A percentile compares a stretch with the other conserved stretches of the same genome.
Conservation (phyloP, 2,888 invertebrate species). For the Xylota sylvarum region DNA sequence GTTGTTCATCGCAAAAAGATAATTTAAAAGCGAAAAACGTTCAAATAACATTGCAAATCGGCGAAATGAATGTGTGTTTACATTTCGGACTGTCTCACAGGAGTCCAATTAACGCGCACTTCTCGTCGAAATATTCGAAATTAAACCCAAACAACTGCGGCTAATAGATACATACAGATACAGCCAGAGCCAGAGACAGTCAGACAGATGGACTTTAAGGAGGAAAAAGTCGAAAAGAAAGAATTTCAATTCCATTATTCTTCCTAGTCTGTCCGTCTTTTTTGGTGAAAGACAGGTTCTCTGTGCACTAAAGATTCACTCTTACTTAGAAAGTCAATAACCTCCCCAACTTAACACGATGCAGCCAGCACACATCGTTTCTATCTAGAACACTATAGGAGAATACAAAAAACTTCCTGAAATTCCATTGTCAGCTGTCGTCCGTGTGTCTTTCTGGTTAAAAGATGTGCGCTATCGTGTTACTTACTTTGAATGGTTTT, state of each 20-base stretch:
- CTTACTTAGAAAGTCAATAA: constrained; percentile 66
- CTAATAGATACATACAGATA: constrained; percentile 6
- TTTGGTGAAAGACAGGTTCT: constrained; percentile 68
- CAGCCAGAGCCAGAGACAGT: no score
- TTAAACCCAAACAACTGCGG: constrained; percentile 29
- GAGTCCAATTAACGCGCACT: constrained; percentile 72
- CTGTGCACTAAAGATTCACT: constrained; percentile 36
- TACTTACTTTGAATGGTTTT: constrained; percentile 64
- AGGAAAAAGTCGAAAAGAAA: constrained; percentile 8
- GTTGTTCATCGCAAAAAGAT: constrained; percentile 58
- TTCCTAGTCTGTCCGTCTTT: constrained; percentile 40
- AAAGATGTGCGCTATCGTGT: constrained; percentile 7
- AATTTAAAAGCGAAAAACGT: constrained; percentile 39
- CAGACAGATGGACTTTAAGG: constrained; percentile 38
- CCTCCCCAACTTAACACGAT: constrained; percentile 31
- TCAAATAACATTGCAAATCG: constrained; percentile 42
- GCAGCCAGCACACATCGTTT: background rate
- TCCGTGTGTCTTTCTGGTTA: constrained; percentile 9
- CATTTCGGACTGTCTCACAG: constrained; percentile 59
- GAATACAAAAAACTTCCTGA: constrained; percentile 55
- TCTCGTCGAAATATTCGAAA: constrained; percentile 18
- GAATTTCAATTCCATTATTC: constrained; percentile 25
- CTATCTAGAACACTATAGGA: constrained; percentile 32
- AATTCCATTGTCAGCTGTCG: constrained; percentile 55
- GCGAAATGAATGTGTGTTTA: constrained; percentile 59